A percentile compares a stretch with the other conserved stretches of the same genome.
Conservation (phyloP, 2,888 invertebrate species). For the Drosophila yooni region DNA sequence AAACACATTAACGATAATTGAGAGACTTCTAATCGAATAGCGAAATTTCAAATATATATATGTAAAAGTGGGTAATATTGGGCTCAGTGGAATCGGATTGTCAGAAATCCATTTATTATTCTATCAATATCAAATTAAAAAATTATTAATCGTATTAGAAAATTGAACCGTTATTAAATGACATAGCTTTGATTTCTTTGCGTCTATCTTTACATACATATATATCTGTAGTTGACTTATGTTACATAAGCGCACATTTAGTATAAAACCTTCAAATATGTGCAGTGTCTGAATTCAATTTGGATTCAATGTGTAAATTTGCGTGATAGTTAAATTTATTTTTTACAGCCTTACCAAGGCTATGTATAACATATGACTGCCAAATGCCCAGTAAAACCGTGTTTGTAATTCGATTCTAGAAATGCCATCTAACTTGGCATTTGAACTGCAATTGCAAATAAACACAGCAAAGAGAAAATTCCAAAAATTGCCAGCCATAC, state of each 20-base stretch:
- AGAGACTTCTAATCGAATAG: background rate
- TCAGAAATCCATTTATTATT: background rate
- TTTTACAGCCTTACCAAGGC: background rate
- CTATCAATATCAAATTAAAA: background rate
- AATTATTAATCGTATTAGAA: background rate
- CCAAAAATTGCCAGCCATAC: constrained; percentile 16
- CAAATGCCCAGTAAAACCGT: background rate
- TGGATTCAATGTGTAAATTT: background rate
- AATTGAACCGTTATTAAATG: background rate
- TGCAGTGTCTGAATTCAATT: background rate
- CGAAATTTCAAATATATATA: background rate
- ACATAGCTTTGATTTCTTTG: background rate
- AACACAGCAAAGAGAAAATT: background rate
- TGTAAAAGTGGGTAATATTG: background rate
- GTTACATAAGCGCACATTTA: background rate
- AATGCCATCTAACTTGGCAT: constrained; percentile 46
- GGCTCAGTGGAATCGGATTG: background rate
- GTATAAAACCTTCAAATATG: background rate
- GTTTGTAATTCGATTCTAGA: background rate
- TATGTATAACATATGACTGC: background rate
- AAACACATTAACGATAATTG: background rate
- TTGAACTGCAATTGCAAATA: constrained; percentile 36
- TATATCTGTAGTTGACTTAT: background rate
- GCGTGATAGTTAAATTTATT: background rate
- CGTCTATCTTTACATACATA: background rate